These are phyloP conservation scores for Sterna hirundo DNA, from an alignment of 2,113 vertebrate genomes.

Conservation along the genomic window DNA sequence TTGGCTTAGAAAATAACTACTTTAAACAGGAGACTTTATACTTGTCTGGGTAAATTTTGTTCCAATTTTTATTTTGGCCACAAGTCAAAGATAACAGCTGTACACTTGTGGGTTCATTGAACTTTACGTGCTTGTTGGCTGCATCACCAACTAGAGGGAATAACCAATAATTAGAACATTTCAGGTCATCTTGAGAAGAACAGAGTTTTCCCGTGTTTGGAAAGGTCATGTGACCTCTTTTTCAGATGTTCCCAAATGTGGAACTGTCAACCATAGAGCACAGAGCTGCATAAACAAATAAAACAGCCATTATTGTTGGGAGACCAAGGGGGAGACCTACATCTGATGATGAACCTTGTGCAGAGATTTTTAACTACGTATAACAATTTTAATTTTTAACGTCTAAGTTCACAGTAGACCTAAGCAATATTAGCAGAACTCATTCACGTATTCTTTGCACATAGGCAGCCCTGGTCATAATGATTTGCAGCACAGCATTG, in stretches of 20 bases:
- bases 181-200: conserved; percentile 86
- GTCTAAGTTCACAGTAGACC: background rate
- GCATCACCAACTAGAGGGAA: conserved; percentile 80
- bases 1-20: conserved; percentile 68
- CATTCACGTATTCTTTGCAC: background rate
- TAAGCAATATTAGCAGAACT: background rate
- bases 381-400: conserved; percentile 16
- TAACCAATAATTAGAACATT: conserved; percentile 92
- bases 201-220: conserved; percentile 71
- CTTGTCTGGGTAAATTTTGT: conserved; percentile 76
- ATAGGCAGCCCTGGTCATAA: conserved; percentile 39
- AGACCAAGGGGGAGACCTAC: background rate
- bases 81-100: conserved; percentile 95
- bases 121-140: conserved; percentile 84
- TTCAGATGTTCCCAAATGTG: conserved; percentile 66
- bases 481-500: conserved; percentile 59
- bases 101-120: conserved; percentile 90
- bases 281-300: conserved; percentile 30
- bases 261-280: conserved; percentile 30
- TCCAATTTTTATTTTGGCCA: conserved; percentile 89
- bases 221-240: conserved; percentile 71
- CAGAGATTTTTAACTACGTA: background rate
- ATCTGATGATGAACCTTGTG: background rate
- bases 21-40: conserved; percentile 80
- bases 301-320: background rate